These are phyloP conservation scores for Heliothis peltigera DNA, from an alignment of 2,888 invertebrate genomes.

Conservation along the genomic window DNA sequence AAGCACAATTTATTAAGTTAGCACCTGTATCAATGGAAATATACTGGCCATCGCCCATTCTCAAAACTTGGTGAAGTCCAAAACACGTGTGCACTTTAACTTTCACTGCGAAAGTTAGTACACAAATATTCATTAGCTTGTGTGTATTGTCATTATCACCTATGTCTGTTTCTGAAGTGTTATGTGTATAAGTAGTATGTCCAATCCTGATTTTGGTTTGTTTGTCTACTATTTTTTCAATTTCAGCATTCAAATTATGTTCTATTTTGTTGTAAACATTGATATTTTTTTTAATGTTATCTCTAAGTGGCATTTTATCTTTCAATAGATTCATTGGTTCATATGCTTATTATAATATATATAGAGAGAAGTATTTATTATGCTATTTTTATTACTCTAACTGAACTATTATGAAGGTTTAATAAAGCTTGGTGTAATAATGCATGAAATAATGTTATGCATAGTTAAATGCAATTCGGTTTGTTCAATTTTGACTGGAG, in stretches of 20 bases:
- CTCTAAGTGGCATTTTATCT: too few species aligned
- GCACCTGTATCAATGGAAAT: slow-evolving; percentile 1
- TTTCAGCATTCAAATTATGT: not conserved
- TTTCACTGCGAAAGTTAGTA: slow-evolving; percentile 66
- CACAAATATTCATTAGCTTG: slow-evolving; percentile 40
- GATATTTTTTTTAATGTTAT: too few species aligned
- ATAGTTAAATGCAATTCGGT: slow-evolving; percentile 8
- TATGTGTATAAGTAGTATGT: too few species aligned
- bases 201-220: slow-evolving; percentile 15
- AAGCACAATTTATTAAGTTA: slow-evolving; percentile 3
- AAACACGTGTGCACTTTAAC: slow-evolving; percentile 41
- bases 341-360: too few species aligned
- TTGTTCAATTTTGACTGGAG: not conserved
- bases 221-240: not conserved
- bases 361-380: too few species aligned
- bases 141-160: slow-evolving; percentile 42
- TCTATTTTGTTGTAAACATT: not conserved
- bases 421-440: slow-evolving; percentile 7
- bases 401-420: not conserved
- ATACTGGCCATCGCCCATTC: slow-evolving; percentile 11
- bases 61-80: slow-evolving; percentile 24
- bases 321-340: too few species aligned
- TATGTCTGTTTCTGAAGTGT: not conserved
- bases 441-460: slow-evolving; percentile 24
- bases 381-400: not conserved